A percentile compares a stretch with the other conserved stretches of the same genome.
These are phyloP conservation scores for Cyprinodon tularosa DNA, from an alignment of 2,113 vertebrate genomes.

Conservation along the genomic window DNA sequence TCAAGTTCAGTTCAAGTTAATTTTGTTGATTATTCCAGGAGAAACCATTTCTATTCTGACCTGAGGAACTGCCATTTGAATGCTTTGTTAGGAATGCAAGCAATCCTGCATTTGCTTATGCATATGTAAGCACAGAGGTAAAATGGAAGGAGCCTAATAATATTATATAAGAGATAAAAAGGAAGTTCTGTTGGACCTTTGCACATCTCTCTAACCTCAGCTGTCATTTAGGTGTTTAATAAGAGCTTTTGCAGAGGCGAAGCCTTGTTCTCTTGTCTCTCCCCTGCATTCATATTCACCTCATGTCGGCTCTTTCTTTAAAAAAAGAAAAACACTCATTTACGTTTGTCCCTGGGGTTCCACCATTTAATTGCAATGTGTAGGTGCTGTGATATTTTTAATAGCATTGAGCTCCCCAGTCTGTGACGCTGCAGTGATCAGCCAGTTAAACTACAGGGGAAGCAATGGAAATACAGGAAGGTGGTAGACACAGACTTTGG, in stretches of 20 bases:
- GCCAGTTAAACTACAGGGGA: conserved; percentile 47
- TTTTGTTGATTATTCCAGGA: no score
- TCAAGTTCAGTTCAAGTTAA: no score
- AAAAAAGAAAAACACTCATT: neutral
- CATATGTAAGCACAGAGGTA: neutral
- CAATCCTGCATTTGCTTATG: no score
- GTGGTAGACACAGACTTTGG: neutral
- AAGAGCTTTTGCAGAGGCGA: neutral
- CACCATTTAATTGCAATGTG: conserved; percentile 43
- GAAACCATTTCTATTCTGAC: no score
- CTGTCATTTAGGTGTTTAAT: neutral
- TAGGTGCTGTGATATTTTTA: conserved; percentile 37
- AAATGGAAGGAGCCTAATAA: no score
- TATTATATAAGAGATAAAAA: no score
- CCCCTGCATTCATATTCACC: conserved; percentile 10
- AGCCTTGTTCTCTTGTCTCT: neutral
- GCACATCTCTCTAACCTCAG: neutral
- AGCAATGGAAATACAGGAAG: conserved; percentile 29
- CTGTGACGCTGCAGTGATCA: conserved; percentile 30
- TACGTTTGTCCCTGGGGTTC: conserved; percentile 10
- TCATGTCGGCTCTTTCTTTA: conserved; percentile 20
- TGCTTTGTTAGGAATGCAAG: no score
- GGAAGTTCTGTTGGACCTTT: neutral
- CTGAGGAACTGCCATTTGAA: no score
- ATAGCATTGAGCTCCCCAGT: conserved; percentile 10